Percentiles rank a stretch among this genome's conserved stretches.
Evolutionary conservation across 2,797 vertebrate genomes (phyloP).

Genomic region (Enteromius paludinosus): DNA sequence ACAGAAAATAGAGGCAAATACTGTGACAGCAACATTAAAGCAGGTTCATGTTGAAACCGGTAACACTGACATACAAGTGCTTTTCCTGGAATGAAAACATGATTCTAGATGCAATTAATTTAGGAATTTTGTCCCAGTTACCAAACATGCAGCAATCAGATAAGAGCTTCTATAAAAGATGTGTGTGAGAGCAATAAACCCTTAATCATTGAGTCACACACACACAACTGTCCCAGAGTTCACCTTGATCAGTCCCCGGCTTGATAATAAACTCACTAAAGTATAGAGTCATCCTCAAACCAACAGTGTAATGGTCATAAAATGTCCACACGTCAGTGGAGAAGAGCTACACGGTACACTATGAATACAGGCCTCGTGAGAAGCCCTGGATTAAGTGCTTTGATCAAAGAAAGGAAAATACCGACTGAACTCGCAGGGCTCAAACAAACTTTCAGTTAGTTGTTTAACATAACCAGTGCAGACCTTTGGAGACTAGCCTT

Average conservation of each 20-base stretch:
- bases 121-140: constrained; percentile 17
- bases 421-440: neutral
- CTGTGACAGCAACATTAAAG: neutral
- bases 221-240: neutral
- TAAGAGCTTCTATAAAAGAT: constrained; percentile 30
- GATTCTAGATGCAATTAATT: neutral
- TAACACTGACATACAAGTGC: neutral
- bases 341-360: neutral
- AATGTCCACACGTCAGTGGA: neutral
- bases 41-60: neutral
- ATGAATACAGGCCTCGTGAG: neutral
- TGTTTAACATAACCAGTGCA: neutral
- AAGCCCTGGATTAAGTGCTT: neutral
- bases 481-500: too few relatives aligned
- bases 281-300: neutral
- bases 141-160: constrained; percentile 28
- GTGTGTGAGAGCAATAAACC: constrained; percentile 6
- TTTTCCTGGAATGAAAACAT: constrained; percentile 22
- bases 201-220: neutral
- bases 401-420: neutral
- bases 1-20: neutral
- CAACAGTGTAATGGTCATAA: neutral
- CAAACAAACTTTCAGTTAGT: neutral
- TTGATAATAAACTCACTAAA: neutral
- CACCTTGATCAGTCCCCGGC: constrained; percentile 7